Evolutionary conservation across 2,113 vertebrate species (phyloP).

Genomic region (Gymnocephalus cernua): DNA sequence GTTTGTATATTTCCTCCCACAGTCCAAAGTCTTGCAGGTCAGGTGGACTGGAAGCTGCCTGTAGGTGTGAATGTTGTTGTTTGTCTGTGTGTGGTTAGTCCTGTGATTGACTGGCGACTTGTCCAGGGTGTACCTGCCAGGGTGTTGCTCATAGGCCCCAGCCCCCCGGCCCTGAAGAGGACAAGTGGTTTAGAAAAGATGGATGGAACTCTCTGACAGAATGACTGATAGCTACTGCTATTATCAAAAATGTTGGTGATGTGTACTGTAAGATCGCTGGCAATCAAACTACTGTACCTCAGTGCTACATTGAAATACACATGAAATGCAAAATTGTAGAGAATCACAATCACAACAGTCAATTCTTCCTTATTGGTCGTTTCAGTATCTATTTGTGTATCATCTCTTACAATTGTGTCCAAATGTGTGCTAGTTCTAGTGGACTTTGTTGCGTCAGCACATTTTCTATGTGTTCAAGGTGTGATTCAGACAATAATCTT

Average conservation of each 20-base stretch:
- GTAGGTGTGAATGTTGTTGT: background rate
- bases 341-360: too few species aligned
- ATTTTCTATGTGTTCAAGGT: too few species aligned
- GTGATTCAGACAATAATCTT: background rate
- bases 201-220: background rate
- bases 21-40: conserved; percentile 3
- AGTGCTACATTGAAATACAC: background rate
- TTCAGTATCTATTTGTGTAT: too few species aligned
- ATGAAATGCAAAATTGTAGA: background rate
- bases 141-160: background rate
- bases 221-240: background rate
- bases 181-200: conserved; percentile 4
- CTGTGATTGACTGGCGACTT: background rate
- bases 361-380: too few species aligned
- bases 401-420: too few species aligned
- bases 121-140: background rate
- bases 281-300: background rate
- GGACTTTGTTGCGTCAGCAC: background rate
- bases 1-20: conserved; percentile 16
- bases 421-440: background rate
- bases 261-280: background rate
- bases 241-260: background rate
- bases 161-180: background rate
- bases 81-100: background rate
- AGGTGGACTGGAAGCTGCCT: background rate